Evolutionary conservation across 1,140 invertebrate species (phyloP).

Genomic region (Heliconius melpomene): DNA sequence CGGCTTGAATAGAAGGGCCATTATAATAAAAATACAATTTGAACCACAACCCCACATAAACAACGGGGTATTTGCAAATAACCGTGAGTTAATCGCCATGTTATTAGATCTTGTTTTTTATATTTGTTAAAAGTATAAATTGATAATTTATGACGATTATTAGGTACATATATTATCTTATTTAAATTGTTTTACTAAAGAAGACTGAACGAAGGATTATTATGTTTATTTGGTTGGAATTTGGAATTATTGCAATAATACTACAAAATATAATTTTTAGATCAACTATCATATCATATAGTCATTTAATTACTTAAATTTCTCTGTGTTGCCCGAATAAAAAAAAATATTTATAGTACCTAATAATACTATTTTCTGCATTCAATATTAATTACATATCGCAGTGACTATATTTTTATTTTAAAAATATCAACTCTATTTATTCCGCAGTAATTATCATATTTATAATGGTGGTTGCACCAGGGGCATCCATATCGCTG

Average conservation of each 20-base stretch:
- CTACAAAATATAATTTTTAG: too few species aligned
- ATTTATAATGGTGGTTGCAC: neutral
- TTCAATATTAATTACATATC: neutral
- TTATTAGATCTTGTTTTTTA: constrained; percentile 18
- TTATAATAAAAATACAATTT: constrained; percentile 81
- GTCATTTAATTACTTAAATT: too few species aligned
- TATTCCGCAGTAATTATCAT: neutral
- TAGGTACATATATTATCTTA: neutral
- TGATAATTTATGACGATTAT: neutral
- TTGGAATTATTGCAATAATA: too few species aligned
- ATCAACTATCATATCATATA: too few species aligned
- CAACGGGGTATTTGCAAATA: constrained; percentile 73
- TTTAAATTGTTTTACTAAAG: neutral
- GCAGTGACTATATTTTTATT: neutral
- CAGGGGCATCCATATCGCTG: neutral
- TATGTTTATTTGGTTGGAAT: too few species aligned
- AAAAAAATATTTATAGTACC: too few species aligned
- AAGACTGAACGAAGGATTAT: neutral
- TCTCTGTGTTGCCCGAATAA: too few species aligned
- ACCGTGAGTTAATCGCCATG: constrained; percentile 30
- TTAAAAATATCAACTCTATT: neutral
- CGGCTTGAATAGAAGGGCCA: constrained; percentile 70
- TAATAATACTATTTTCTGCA: too few species aligned
- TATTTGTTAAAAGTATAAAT: neutral
- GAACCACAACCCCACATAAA: constrained; percentile 71